Evolutionary conservation across 92 coral and sea anemone species (phyloP), one percentile per base, ranked within the genome.

Genomic region (Umimayanthus chanpuru): DNA sequence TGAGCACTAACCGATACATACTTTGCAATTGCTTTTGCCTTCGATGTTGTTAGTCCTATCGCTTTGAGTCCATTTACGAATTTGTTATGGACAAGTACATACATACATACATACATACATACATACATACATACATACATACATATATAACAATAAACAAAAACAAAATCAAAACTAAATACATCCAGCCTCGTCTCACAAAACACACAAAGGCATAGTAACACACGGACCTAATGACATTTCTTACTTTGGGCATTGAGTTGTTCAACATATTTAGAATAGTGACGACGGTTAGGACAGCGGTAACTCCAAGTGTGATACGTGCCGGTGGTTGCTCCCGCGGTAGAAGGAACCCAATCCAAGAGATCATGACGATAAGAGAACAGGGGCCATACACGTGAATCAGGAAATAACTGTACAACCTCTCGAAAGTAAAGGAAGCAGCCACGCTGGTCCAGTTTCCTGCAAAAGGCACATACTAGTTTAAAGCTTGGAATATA

Each of bases 341-440:
- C 21, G 99, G 99, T 41, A 97, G 74, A 74, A 97, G 93, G 79
- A 97, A 97, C 12, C 94, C 80, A n/a, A 97, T 50, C 99, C 99
- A 97, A 9, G 99, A 97, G 58, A 97, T 90, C 85, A 94, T 82
- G 21, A 97, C 99, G 76, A 97, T 97, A 56, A 97, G 86, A 47
- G 96, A 94, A 49, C 98, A 97, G 23, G 99, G 99, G 23, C 99
- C 97, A 87, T 97, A 97, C 61, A 97, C 99, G 89, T 97, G 99
- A 68, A 97, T 95, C 11, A 97, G 88, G 73, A 97, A 97, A 82
- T 97, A 97, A 64, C 99, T 97, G 90, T 96, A 90, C 94, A 97
- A 82, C 66, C 99, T 86, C 89, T 95, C 96, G 86, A 97, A 97
- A 5, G 89, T 94, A 53, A 97, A 97, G 4, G 85, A 73, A 26